These are phyloP conservation scores for Zaprionus bogoriensis DNA, from an alignment of 2,888 invertebrate genomes.

Conservation along the genomic window DNA sequence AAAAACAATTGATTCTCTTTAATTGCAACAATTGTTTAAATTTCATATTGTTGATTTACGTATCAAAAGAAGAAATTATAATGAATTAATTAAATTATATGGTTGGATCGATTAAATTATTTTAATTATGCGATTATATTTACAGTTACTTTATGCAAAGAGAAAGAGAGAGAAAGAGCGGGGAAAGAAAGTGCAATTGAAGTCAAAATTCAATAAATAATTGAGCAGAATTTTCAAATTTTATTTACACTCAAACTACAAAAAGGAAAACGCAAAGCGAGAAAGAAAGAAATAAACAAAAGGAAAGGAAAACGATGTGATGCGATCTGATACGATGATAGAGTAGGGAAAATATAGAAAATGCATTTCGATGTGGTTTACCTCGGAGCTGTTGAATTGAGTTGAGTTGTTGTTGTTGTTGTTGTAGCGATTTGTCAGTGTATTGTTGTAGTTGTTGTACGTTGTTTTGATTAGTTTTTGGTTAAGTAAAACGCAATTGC, in stretches of 20 bases:
- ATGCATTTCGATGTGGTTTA: constrained; percentile 77
- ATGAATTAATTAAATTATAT: neutral
- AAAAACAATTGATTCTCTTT: neutral
- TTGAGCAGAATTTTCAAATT: neutral
- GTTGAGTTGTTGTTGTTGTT: constrained; percentile 46
- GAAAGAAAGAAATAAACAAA: constrained; percentile 16
- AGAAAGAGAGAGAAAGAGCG: too few species aligned
- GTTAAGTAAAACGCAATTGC: constrained; percentile 42
- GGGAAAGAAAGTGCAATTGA: constrained; percentile 23
- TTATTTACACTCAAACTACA: constrained; percentile 33
- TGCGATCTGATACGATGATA: constrained; percentile 46
- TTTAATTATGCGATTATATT: neutral
- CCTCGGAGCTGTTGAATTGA: constrained; percentile 79
- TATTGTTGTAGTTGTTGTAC: constrained; percentile 38
- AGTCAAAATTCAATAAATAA: constrained; percentile 1
- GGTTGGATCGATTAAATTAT: neutral
- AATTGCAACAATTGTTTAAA: neutral
- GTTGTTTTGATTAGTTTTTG: constrained; percentile 37
- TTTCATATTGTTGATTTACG: neutral
- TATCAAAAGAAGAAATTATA: neutral
- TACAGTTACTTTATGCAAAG: neutral
- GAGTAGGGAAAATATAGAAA: constrained; percentile 49
- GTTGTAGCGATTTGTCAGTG: constrained; percentile 12
- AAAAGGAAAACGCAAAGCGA: constrained; percentile 6
- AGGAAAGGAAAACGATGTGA: constrained; percentile 13